Evolutionary conservation across 2,888 invertebrate species (phyloP), one percentile per base, ranked within the genome.

Genomic region (Noctua janthina): DNA sequence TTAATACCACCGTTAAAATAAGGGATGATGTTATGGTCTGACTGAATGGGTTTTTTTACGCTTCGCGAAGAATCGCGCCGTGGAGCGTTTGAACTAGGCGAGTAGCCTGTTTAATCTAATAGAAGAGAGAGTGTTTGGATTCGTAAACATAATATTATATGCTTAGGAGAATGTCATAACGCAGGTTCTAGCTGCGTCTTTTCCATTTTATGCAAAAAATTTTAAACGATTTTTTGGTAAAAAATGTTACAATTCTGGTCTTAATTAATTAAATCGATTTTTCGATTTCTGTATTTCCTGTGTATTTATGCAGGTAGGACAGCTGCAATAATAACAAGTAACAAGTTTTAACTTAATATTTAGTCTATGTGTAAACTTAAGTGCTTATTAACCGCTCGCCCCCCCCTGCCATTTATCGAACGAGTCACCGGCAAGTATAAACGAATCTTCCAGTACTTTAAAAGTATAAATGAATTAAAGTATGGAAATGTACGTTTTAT

Each of bases 1-100:
- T 92, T 92, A 92, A 92, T 92, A 91, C 87, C 86, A 82, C 88
- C 90, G 90, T 93, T 92, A 92, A 92, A 91, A 87, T 88, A 90
- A 88, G 89, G 91, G 88, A 90, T 89, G 91, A 87, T 92, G 86
- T 90, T 92, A 90, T 91, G 87, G 88, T 84, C 85, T 82, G 84
- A 81, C 76, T 87, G 87, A 90, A 92, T 90, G 89, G 86, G 84
- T 82, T 90, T 92, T 84, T 91, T 91, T 91, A 90, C 88, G 91
- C 88, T 90, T 84, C 79, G 79, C 73, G 66, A 85, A 82, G 67
- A 87, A 81, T 84, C 64, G 43, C 62, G 13, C 43, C 23, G 64
- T 67, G 87, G 54, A 43, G 43, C 51, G 81, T 90, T 91, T 72
- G 17, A 29, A 68, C 15, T 46, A 49, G 74, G 74, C 76, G 1